phyloP scores from a whole-genome alignment of 1,140 invertebrate genomes.

The Paraescarpia echinospica region DNA sequence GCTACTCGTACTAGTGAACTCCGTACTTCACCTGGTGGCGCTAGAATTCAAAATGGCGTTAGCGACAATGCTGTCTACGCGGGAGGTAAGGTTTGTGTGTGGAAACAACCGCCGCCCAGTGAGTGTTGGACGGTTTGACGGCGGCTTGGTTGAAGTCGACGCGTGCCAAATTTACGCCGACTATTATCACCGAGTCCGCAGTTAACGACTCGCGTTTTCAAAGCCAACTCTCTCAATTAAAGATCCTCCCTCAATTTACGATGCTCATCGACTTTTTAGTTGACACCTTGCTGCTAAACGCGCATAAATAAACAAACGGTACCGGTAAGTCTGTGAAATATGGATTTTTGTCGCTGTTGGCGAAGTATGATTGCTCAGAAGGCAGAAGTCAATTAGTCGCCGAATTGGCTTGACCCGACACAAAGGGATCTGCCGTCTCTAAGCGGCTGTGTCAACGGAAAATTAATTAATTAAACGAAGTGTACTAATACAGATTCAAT shows the following conservation, averaged over 20 bases:
- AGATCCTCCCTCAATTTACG: not conserved
- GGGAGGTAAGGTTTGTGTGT: not conserved
- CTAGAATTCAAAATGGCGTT: not conserved
- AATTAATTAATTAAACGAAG: not conserved
- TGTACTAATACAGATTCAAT: not conserved
- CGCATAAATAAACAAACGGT: slow-evolving; percentile 1
- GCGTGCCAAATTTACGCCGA: not conserved
- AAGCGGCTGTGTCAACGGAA: not conserved
- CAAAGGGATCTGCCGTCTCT: not conserved
- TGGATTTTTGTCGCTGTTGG: not conserved
- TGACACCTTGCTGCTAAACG: not conserved
- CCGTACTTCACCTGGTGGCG: not conserved
- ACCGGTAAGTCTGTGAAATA: not conserved
- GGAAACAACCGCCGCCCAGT: not conserved
- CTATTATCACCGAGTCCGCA: not conserved
- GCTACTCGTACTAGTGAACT: not conserved
- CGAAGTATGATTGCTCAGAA: not conserved
- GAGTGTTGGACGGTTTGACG: not conserved
- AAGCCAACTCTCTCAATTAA: not conserved
- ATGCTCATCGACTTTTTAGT: not conserved
- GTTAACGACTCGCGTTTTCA: not conserved
- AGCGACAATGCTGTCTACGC: not conserved
- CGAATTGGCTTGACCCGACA: not conserved
- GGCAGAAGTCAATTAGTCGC: not conserved
- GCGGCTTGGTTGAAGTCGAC: not conserved